These are phyloP conservation scores for Antedon mediterranea DNA, from an alignment of 53 echinoderm and acorn worm species.

Conservation along the genomic window DNA sequence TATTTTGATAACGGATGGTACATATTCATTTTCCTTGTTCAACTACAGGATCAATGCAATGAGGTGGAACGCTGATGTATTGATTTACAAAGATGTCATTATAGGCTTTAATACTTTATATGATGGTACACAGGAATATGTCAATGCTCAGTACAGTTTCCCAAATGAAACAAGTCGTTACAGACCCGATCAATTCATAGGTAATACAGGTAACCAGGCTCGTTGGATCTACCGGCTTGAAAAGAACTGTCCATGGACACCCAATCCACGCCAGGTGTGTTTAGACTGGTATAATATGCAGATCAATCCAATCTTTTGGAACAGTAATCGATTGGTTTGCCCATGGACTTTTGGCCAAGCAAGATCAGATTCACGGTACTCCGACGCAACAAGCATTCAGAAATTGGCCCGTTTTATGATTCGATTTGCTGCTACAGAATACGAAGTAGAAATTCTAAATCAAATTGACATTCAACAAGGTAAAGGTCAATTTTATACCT, in stretches of 20 bases:
- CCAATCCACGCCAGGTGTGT: neutral
- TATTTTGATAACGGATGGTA: slow-evolving; percentile 28
- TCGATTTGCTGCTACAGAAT: neutral
- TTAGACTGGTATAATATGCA: neutral
- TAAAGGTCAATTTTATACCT: too few species aligned
- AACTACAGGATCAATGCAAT: slow-evolving; percentile 26
- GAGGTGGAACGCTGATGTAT: slow-evolving; percentile 17
- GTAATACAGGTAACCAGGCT: neutral
- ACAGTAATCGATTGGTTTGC: neutral
- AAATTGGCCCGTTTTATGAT: neutral
- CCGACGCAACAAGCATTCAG: neutral
- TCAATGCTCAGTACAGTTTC: neutral
- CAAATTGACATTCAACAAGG: neutral
- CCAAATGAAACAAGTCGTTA: neutral
- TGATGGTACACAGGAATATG: neutral
- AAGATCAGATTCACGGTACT: neutral
- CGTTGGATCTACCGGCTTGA: neutral
- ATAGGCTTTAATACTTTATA: slow-evolving; percentile 16
- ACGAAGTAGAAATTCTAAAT: neutral
- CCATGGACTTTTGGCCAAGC: neutral
- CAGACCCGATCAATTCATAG: neutral
- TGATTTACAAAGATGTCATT: slow-evolving; percentile 14
- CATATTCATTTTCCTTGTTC: slow-evolving; percentile 15
- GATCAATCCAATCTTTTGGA: neutral
- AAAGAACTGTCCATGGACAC: neutral